Conservation (phyloP, 2,797 vertebrate species). For the Borostomias antarcticus region DNA sequence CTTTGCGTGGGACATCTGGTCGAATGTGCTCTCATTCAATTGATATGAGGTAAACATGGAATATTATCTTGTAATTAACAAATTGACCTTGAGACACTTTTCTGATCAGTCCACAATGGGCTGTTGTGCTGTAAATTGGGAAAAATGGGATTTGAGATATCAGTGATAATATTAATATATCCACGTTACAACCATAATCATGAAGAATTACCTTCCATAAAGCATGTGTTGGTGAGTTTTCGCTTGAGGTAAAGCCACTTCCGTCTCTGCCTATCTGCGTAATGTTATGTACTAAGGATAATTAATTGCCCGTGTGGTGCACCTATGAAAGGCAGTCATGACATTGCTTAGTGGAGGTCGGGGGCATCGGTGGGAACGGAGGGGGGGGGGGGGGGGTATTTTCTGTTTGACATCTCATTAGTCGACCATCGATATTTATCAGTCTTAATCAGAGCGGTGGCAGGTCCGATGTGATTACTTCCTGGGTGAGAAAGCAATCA, state of each 20-base stretch:
- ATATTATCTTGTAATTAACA: slow-evolving; percentile 46
- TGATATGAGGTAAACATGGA: slow-evolving; percentile 29
- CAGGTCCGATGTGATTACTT: slow-evolving; percentile 77
- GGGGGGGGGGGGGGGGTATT: slow-evolving; percentile 63
- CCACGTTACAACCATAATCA: slow-evolving; percentile 19
- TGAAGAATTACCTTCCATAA: slow-evolving; percentile 31
- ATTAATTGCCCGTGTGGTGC: slow-evolving; percentile 48
- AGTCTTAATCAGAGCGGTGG: slow-evolving; percentile 81
- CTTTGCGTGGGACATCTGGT: slow-evolving; percentile 3
- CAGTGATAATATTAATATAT: slow-evolving; percentile 12
- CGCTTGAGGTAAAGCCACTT: slow-evolving; percentile 31
- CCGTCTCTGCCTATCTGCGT: slow-evolving; percentile 27
- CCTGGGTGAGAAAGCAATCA: slow-evolving; percentile 75
- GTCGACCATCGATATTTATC: slow-evolving; percentile 81
- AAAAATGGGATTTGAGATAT: slow-evolving; percentile 21
- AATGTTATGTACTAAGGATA: slow-evolving; percentile 40
- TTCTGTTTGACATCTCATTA: slow-evolving; percentile 80
- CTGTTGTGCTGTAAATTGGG: slow-evolving; percentile 10
- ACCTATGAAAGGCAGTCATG: slow-evolving; percentile 55
- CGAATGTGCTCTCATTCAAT: slow-evolving; percentile 1
- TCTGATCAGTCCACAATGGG: not conserved
- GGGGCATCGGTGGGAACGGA: slow-evolving; percentile 62
- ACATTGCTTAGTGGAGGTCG: slow-evolving; percentile 62
- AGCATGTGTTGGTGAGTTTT: slow-evolving; percentile 36
- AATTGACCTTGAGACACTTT: slow-evolving; percentile 26